Base-by-base conservation (phyloP, 2,113 vertebrate species). In the Trinectes maculatus region DNA sequence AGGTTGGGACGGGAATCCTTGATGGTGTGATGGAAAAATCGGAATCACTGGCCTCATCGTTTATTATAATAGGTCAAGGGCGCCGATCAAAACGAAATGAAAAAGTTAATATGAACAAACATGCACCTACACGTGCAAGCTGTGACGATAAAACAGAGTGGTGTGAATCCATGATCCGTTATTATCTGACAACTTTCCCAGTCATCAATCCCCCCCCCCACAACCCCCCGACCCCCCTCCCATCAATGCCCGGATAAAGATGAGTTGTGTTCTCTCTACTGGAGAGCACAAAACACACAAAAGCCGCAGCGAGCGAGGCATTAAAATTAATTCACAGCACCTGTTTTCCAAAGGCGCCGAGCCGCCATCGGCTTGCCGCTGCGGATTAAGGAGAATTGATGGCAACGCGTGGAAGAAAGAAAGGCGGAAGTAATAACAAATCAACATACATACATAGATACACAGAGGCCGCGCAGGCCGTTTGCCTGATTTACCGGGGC, bases 401-500 rank as follows among this genome's bases (percentile, higher is more conserved):
- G 80, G 58, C 34, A 58, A 59, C 19, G 13, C 19, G 8, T 16
- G 8, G n/a, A 66, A 31, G 2, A 67, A 48, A 7, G 5, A 43
- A 59, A 53, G n/a, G 18, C n/a, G 49, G 29, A 5, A 54, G 12
- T 11, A 1, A 52, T 59, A 65, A 34, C 16, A 40, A 33, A 62
- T 71, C 59, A 73, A 55, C 49, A 72, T 68, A 42, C 61, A 29
- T 51, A 37, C 29, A 59, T 55, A 42, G 31, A 64, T 56, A 51
- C 69, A 60, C 15, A 2, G 24, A 9, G 16, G 62, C 43, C 65
- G 29, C 61, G 60, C 59, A 59, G 33, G 12, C 52, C 62, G 92
- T 93, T 92, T 81, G 90, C 86, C 82, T 93, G 91, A 95, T 95
- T 95, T 93, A 93, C 88, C 81, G 69, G 34, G 74, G 84, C 87